These are phyloP conservation scores for Rhinogobio ventralis DNA, from an alignment of 2,797 vertebrate genomes.

Conservation along the genomic window DNA sequence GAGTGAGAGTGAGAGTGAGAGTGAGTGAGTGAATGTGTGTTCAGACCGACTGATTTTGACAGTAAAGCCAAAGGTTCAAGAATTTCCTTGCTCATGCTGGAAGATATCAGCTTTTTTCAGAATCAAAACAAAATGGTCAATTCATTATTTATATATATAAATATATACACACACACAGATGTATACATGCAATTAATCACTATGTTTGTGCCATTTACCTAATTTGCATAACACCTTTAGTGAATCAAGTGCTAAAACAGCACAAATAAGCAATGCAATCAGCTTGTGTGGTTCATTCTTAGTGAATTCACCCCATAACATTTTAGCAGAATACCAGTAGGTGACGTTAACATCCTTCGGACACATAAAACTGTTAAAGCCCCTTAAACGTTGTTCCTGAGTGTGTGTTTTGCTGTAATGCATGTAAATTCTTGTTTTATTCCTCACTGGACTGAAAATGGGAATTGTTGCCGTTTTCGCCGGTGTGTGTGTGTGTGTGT, in stretches of 20 bases:
- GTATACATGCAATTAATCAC: no score
- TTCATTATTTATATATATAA: not conserved
- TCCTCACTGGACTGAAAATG: not conserved
- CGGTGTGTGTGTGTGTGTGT: not conserved
- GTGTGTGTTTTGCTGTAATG: not conserved
- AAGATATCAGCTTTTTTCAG: not conserved
- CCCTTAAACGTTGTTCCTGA: not conserved
- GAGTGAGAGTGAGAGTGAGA: no score
- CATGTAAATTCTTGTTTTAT: not conserved
- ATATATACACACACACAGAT: no score
- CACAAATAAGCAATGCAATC: not conserved
- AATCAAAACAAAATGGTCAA: not conserved
- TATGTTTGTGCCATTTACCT: not conserved
- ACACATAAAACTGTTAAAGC: not conserved
- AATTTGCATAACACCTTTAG: constrained; percentile 19
- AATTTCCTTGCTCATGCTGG: not conserved
- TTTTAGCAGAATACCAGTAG: not conserved
- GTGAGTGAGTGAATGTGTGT: constrained; percentile 36
- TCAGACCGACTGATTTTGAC: not conserved
- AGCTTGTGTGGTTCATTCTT: not conserved
- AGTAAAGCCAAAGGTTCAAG: not conserved
- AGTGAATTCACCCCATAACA: not conserved
- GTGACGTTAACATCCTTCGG: not conserved
- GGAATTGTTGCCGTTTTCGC: not conserved
- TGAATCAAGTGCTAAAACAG: not conserved